These are phyloP conservation scores for Motacilla tschutschensis DNA, from an alignment of 2,113 vertebrate genomes.

Conservation along the genomic window DNA sequence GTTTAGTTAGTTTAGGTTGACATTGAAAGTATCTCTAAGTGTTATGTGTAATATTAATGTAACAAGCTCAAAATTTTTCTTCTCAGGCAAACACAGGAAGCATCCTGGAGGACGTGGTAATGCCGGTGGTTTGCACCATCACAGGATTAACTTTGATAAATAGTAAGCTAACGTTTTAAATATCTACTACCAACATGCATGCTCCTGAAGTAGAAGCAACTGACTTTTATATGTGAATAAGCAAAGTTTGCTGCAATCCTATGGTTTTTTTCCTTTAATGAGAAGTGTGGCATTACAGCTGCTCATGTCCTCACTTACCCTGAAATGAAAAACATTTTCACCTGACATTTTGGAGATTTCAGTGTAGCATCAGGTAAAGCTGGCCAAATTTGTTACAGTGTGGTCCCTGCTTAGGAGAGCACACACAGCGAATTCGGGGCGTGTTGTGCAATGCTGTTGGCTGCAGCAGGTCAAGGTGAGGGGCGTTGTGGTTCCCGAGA, in stretches of 20 bases:
- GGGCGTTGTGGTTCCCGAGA: background rate
- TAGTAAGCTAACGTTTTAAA: conserved; percentile 76
- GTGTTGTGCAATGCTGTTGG: accelerated
- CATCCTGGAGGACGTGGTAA: conserved; percentile 93
- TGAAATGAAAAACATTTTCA: background rate
- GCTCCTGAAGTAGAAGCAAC: background rate
- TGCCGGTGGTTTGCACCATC: conserved; percentile 92
- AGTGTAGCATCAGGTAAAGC: background rate
- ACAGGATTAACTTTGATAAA: conserved; percentile 95
- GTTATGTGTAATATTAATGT: accelerated
- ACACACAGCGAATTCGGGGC: background rate
- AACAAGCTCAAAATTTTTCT: background rate
- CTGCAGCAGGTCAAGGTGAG: accelerated
- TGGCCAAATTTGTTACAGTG: accelerated
- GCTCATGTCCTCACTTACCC: accelerated
- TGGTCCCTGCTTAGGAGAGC: accelerated
- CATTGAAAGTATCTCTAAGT: accelerated
- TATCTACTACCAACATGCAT: accelerated
- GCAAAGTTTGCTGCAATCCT: background rate
- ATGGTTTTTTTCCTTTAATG: accelerated
- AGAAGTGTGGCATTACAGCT: background rate
- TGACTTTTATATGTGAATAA: background rate
- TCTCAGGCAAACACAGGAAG: conserved; percentile 89
- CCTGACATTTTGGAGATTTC: background rate
- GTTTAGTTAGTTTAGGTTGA: background rate